phyloP scores from a whole-genome alignment of 1,140 invertebrate genomes.

The Neuroterus valhalla region DNA sequence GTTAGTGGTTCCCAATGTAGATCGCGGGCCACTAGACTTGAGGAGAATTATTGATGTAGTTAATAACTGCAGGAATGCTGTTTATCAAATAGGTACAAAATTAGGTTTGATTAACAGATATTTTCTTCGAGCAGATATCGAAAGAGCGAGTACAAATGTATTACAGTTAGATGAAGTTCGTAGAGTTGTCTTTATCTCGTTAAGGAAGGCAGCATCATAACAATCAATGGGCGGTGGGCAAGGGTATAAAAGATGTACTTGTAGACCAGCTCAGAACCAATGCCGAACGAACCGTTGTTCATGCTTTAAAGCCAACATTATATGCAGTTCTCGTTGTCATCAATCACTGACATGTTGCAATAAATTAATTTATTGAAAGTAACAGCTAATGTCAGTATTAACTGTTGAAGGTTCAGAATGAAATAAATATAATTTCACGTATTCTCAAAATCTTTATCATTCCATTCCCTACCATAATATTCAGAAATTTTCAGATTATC shows the following conservation, averaged over 20 bases:
- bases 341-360: not conserved
- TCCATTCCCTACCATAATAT: too few species aligned
- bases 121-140: not conserved
- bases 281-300: slow-evolving; percentile 9
- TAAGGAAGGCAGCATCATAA: too few species aligned
- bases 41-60: not conserved
- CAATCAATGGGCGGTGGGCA: not conserved
- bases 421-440: too few species aligned
- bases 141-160: too few species aligned
- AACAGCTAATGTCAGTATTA: too few species aligned
- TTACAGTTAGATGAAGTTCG: too few species aligned
- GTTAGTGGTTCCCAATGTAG: not conserved
- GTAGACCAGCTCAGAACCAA: slow-evolving; percentile 28
- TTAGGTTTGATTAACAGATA: not conserved
- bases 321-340: slow-evolving; percentile 31
- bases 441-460: too few species aligned
- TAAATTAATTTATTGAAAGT: too few species aligned
- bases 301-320: slow-evolving; percentile 21
- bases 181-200: too few species aligned
- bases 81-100: not conserved
- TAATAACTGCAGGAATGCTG: not conserved
- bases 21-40: not conserved
- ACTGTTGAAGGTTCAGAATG: too few species aligned
- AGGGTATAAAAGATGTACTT: slow-evolving; percentile 27
- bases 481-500: too few species aligned